Conservation (phyloP, 2,888 invertebrate genomes). For the Neoitamus cyanurus region DNA sequence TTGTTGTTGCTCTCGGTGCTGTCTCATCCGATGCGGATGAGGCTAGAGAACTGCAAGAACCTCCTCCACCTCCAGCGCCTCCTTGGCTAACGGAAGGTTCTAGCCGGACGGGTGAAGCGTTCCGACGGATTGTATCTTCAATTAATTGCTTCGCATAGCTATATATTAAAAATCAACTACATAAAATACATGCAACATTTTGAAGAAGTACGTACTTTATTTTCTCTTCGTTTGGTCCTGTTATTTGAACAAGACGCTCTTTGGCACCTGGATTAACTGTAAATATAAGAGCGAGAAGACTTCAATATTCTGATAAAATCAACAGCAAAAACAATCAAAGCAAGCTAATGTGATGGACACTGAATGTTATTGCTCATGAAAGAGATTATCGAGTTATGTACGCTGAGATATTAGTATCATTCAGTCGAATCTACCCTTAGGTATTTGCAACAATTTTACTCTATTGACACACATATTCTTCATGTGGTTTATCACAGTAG, state of each 20-base stretch:
- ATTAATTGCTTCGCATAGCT: constrained; percentile 93
- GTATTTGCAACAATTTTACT: background rate
- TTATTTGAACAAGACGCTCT: constrained; percentile 95
- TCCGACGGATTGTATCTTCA: constrained; percentile 94
- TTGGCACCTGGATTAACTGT: constrained; percentile 93
- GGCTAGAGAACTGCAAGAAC: constrained; percentile 82
- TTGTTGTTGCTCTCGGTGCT: constrained; percentile 59
- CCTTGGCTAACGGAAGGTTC: constrained; percentile 69
- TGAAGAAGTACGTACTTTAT: constrained; percentile 75
- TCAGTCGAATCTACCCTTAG: background rate
- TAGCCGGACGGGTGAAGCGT: constrained; percentile 89
- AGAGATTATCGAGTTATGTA: background rate
- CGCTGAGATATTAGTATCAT: background rate
- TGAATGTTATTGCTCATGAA: background rate
- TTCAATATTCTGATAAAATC: background rate
- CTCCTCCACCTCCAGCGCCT: constrained; percentile 69
- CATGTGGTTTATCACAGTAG: background rate
- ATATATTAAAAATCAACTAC: constrained; percentile 51
- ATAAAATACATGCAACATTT: background rate
- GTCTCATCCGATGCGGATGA: constrained; percentile 74
- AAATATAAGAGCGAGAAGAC: constrained; percentile 60
- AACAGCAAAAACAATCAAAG: background rate
- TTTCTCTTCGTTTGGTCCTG: constrained; percentile 92
- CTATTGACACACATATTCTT: background rate
- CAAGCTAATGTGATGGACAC: constrained; percentile 26